phyloP scores from a whole-genome alignment of 2,797 vertebrate species.

The Channa striata region DNA sequence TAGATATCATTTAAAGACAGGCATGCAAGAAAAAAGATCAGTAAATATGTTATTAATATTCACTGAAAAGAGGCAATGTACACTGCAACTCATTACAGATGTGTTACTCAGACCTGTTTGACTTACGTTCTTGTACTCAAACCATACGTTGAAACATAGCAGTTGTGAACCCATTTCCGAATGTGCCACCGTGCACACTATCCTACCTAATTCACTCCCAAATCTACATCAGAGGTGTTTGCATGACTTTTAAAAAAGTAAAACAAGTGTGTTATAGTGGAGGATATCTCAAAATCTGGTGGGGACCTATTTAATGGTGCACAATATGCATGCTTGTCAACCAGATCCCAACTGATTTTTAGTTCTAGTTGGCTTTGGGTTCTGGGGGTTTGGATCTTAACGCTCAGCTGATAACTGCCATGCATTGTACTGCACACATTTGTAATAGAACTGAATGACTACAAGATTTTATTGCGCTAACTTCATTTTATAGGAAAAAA shows the following conservation, averaged over 20 bases:
- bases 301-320: slow-evolving; percentile 92
- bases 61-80: slow-evolving; percentile 83
- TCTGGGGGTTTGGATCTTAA: slow-evolving; percentile 88
- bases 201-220: slow-evolving; percentile 88
- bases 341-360: slow-evolving; percentile 91
- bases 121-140: slow-evolving; percentile 83
- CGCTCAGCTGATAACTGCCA: slow-evolving; percentile 99
- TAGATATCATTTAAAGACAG: slow-evolving; percentile 87
- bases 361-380: slow-evolving; percentile 92
- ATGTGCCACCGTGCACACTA: slow-evolving; percentile 80
- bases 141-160: slow-evolving; percentile 79
- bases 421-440: slow-evolving; percentile 95
- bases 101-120: slow-evolving; percentile 84
- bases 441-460: slow-evolving; percentile 89
- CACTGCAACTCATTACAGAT: slow-evolving; percentile 84
- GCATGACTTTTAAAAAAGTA: slow-evolving; percentile 81
- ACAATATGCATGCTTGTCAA: slow-evolving; percentile 95
- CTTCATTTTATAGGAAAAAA: slow-evolving; percentile 80
- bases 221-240: slow-evolving; percentile 86
- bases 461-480: slow-evolving; percentile 89
- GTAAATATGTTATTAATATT: slow-evolving; percentile 81
- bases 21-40: slow-evolving; percentile 86
- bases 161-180: slow-evolving; percentile 82
- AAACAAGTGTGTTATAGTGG: slow-evolving; percentile 79
- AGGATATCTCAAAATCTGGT: slow-evolving; percentile 81